A percentile compares a stretch with the other conserved stretches of the same genome.
phyloP scores from a whole-genome alignment of 2,797 vertebrate genomes.

The Phalanger gymnotis region DNA sequence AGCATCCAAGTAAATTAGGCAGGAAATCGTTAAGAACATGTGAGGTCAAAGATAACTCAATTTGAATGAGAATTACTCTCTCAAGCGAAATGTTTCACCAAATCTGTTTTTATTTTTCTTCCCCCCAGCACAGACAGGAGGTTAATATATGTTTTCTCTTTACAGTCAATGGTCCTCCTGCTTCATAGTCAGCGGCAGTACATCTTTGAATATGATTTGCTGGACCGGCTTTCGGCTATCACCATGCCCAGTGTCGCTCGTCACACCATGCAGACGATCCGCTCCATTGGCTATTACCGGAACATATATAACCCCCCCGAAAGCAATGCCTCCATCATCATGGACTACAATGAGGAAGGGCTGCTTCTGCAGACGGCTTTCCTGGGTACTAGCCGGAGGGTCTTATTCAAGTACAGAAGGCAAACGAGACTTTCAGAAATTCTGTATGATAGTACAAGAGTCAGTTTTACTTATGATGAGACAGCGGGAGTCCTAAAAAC shows the following conservation, averaged over 20 bases:
- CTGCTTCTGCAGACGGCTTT: slow-evolving; percentile 94
- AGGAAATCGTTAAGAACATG: slow-evolving; percentile 85
- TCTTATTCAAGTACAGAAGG: slow-evolving; percentile 95
- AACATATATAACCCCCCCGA: slow-evolving; percentile 98
- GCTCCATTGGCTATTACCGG: slow-evolving; percentile 98
- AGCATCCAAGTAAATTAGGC: slow-evolving; percentile 87
- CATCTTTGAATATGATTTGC: slow-evolving; percentile 96
- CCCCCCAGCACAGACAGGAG: slow-evolving; percentile 71
- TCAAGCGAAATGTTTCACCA: slow-evolving; percentile 80
- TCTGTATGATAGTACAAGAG: slow-evolving; percentile 96
- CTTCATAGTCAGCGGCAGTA: slow-evolving; percentile 99
- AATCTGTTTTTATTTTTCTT: slow-evolving; percentile 39
- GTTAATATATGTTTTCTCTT: slow-evolving; percentile 80
- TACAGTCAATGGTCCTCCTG: slow-evolving; percentile 97
- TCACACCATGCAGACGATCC: slow-evolving; percentile 98
- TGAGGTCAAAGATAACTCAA: slow-evolving; percentile 88
- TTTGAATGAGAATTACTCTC: slow-evolving; percentile 85
- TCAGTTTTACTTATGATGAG: slow-evolving; percentile 99
- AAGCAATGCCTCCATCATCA: slow-evolving; percentile 96
- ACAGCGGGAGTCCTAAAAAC: slow-evolving; percentile 97
- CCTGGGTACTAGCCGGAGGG: slow-evolving; percentile 94
- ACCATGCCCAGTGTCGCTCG: slow-evolving; percentile 99
- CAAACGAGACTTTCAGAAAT: slow-evolving; percentile 97
- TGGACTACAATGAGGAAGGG: slow-evolving; percentile 98
- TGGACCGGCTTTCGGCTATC: slow-evolving; percentile 95